phyloP scores from a whole-genome alignment of 2,113 vertebrate genomes.

The Nothoprocta perdicaria region DNA sequence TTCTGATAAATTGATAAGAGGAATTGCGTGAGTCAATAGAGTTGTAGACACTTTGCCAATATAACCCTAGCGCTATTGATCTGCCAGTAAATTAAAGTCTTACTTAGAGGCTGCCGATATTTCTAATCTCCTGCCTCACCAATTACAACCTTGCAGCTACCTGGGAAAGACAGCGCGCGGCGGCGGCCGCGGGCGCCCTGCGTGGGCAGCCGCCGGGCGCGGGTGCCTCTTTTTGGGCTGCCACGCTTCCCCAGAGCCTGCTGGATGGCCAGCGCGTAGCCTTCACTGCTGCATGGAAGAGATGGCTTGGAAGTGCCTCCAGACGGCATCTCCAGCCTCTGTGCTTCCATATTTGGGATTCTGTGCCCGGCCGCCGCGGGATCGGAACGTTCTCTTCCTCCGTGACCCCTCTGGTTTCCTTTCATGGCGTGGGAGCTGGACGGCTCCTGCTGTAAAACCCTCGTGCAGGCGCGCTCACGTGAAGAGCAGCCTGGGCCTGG shows the following conservation, averaged over 20 bases:
- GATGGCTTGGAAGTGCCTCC: accelerated
- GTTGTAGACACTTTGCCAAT: constrained; percentile 99
- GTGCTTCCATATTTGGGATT: not conserved
- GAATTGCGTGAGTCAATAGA: constrained; percentile 99
- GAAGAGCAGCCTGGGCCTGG: not conserved
- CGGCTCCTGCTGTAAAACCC: no score
- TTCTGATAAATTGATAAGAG: constrained; percentile 99
- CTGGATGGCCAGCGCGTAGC: not conserved
- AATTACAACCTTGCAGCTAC: constrained; percentile 84
- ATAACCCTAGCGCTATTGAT: constrained; percentile 98
- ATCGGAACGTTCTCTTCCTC: not conserved
- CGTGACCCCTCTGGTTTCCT: not conserved
- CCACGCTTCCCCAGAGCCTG: no score
- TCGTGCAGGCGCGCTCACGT: not conserved
- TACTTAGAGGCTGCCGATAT: constrained; percentile 97
- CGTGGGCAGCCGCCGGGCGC: constrained; percentile 30
- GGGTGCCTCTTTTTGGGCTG: no score
- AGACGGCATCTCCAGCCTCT: accelerated
- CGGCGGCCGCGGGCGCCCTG: not conserved
- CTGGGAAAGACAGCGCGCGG: constrained; percentile 61
- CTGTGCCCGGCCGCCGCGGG: not conserved
- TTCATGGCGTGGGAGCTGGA: not conserved
- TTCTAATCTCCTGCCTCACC: constrained; percentile 88
- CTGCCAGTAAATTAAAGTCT: constrained; percentile 99
- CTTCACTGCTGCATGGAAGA: not conserved